Evolutionary conservation across 2,888 invertebrate species (phyloP), one percentile per base, ranked within the genome.

Genomic region (Cantharis lateralis): DNA sequence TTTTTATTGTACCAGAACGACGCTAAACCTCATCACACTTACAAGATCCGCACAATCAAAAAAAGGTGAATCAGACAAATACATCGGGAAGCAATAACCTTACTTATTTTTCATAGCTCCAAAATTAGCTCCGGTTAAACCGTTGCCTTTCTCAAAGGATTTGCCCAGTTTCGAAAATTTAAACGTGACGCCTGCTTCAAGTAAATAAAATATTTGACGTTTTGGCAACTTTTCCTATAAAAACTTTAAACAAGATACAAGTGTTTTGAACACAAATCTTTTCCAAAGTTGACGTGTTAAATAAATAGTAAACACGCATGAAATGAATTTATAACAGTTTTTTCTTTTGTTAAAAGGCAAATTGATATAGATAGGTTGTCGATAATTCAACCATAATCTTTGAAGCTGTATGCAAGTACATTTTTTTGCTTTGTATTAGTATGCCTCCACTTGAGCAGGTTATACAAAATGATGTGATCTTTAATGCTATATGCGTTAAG

Each of bases 321-420:
- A 48, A 48, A 48, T 48, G 48, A 48, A 48, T 48, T 48, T 48
- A n/a, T n/a, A 48, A 48, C 48, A 48, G 48, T 48, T 48, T 48
- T 48, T 48, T 48, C 48, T 48, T 48, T 48, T 24, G 64, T 20
- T 66, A 66, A 66, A 66, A 66, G 64, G 64, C 64, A 24, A 66
- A 66, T 66, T 66, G 70, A 72, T 72, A 48, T 48, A 68, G 72
- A 76, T 72, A 64, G 76, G 69, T 74, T 71, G 68, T 71, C 71
- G 66, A 75, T 75, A 75, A 75, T 75, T 71, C 70, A 48, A 18
- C 62, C 68, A 18, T 73, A 68, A 73, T 73, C 73, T 73, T 18
- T 26, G 68, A 74, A 74, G 69, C 69, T 70, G 15, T 24, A 66
- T 62, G 69, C 48, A 69, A 74, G 64, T 16, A 64, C 48, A 70